Base-by-base conservation (phyloP, 2,888 invertebrate genomes). In the Gibbula magus region DNA sequence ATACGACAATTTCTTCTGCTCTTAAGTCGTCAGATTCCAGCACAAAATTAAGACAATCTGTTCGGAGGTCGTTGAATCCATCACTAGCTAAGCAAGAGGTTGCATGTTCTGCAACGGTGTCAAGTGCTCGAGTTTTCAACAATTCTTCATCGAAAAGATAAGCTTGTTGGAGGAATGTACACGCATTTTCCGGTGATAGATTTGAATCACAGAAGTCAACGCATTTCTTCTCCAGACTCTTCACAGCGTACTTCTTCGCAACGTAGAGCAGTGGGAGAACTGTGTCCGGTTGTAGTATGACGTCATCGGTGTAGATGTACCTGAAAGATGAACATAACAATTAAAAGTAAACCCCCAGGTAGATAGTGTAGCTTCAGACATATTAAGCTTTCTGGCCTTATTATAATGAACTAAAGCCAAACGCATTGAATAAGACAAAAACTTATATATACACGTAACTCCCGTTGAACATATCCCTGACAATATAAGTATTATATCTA, bases 211-310 rank as follows among this genome's bases (percentile, higher is more conserved):
- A 35, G 67, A 66, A 79, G 7, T 75, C 52, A 18, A 20, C n/a
- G 51, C 79, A 79, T 52, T 61, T 61, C 22, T 79, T 54, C 66
- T 45, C 52, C 2, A 79, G 75, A n/a, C 61, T 51, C 35, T 7
- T 75, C 16, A 67, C 32, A 20, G 51, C 20, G 51, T 79, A 79
- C 35, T 79, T 79, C 32, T 66, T 79, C 0, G 79, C 66, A 32
- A 61, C 66, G 20, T 79, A 79, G 39, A 79, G 35, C 20, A 79
- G 2, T 0, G 52, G 29, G 16, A 79, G 66, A 7, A 79, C 79
- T 20, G 54, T 75, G 10, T 79, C 66, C 0, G 61, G 61, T 16
- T 25, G 13, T 25, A 61, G 18, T 16, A 18, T 32, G 0, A 61
- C 61, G 29, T 61, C 61, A 13, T 5, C 61, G 16, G n/a, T 29